Conservation (phyloP, 1,140 invertebrate species). For the Drosophila mayri region DNA sequence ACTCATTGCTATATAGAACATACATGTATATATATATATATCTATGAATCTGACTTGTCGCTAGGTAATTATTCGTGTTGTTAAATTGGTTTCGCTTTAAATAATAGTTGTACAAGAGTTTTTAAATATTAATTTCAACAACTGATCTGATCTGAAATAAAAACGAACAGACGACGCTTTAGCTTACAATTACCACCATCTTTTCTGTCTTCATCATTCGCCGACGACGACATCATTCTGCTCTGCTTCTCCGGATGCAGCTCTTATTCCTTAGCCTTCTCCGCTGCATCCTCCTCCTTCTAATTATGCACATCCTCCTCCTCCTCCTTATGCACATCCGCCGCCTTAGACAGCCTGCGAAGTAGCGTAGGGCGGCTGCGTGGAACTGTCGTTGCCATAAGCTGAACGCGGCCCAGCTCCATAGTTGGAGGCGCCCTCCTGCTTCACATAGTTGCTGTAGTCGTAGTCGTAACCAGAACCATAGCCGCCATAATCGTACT, state of each 20-base stretch:
- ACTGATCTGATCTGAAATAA: conserved; percentile 78
- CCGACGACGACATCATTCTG: conserved; percentile 44
- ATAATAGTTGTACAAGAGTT: conserved; percentile 76
- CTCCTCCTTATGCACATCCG: conserved; percentile 12
- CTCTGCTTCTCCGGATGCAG: conserved; percentile 22
- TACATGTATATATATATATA: conserved; percentile 66
- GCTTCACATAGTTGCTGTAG: conserved; percentile 84
- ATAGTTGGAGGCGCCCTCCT: conserved; percentile 81
- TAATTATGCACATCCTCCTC: conserved; percentile 5
- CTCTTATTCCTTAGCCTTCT: conserved; percentile 24
- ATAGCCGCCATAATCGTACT: conserved; percentile 85
- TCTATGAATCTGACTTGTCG: conserved; percentile 72
- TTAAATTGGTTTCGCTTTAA: conserved; percentile 67
- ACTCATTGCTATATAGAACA: conserved; percentile 70
- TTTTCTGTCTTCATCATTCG: conserved; percentile 78
- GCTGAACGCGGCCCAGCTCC: conserved; percentile 80
- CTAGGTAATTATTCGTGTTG: conserved; percentile 64
- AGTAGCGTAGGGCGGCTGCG: conserved; percentile 84
- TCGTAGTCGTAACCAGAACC: conserved; percentile 85
- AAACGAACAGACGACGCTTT: conserved; percentile 84
- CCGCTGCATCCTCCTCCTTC: conserved; percentile 6
- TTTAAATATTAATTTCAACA: conserved; percentile 82
- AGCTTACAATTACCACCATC: conserved; percentile 83
- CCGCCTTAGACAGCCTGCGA: conserved; percentile 82
- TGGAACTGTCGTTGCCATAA: conserved; percentile 84